Evolutionary conservation across 2,797 vertebrate genomes (phyloP), one percentile per base, ranked within the genome.

Genomic region (Crenichthys baileyi): DNA sequence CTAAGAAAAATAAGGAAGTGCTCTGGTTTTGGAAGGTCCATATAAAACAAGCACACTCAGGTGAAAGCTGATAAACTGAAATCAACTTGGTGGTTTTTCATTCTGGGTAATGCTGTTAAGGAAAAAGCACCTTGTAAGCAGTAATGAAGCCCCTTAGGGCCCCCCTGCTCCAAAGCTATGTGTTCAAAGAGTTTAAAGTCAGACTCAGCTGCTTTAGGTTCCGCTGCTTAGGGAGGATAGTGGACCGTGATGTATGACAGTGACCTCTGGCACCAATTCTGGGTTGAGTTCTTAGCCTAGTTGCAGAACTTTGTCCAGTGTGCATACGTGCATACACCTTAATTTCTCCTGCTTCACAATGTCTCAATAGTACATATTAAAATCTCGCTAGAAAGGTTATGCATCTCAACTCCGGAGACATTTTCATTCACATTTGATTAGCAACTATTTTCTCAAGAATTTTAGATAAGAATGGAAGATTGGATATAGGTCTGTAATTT

Each of bases 181-280:
- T 55, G 72, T 75, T 82, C 60, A 77, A 73, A 83, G 26, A n/a
- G 77, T 76, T 77, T 72, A 55, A 84, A 29, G 50, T 51, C 63
- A 70, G 61, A 39, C 58, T 68, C 73, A 46, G 76, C 8, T 24
- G 75, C 51, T 77, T 36, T 22, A 12, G 77, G 51, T 56, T 18
- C 51, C 22, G 44, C 7, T 24, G 26, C 31, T 72, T 53, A 68
- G 61, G 41, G 72, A 63, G 15, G 61, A n/a, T 36, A 4, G 75
- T 9, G 68, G 76, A 63, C 61, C 76, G 75, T 73, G 73, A 51
- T 12, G 88, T 81, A 73, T 79, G 76, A 82, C 85, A 82, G 88
- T 70, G 88, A 91, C 91, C 85, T 74, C 90, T 93, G 77, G 75
- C 88, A 90, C 88, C 67, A 72, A 76, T 48, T 76, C 75, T 90